phyloP scores from a whole-genome alignment of 2,113 vertebrate genomes.

The Platanista minor region DNA sequence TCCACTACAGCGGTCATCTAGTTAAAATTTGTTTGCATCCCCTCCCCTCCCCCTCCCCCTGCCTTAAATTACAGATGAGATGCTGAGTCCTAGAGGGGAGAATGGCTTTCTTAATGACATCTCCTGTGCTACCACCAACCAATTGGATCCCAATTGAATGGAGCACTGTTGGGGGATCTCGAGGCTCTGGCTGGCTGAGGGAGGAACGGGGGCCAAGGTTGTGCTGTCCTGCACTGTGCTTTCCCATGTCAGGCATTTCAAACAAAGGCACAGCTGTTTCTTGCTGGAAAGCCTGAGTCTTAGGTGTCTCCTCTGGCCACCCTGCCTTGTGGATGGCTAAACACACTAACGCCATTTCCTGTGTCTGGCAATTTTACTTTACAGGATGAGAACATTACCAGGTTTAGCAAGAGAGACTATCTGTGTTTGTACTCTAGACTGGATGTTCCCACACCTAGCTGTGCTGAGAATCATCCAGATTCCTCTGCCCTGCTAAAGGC shows the following conservation, averaged over 20 bases:
- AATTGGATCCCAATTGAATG: not conserved
- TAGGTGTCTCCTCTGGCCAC: not conserved
- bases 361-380: not conserved
- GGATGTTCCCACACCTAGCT: not conserved
- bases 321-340: not conserved
- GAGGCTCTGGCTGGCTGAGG: not conserved
- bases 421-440: not conserved
- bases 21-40: not conserved
- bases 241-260: not conserved
- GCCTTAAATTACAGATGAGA: not conserved
- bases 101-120: not conserved
- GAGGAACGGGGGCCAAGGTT: not conserved
- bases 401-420: not conserved
- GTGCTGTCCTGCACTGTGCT: not conserved
- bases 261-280: not conserved
- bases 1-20: not conserved
- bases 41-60: too few relatives aligned
- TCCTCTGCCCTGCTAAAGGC: too few relatives aligned
- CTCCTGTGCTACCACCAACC: not conserved
- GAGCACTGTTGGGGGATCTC: not conserved
- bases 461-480: not conserved
- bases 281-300: fast-evolving
- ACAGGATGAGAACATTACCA: not conserved
- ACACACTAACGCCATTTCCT: not conserved
- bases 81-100: not conserved